Evolutionary conservation across 2,888 invertebrate species (phyloP).

Genomic region (Azorinus chamasolen): DNA sequence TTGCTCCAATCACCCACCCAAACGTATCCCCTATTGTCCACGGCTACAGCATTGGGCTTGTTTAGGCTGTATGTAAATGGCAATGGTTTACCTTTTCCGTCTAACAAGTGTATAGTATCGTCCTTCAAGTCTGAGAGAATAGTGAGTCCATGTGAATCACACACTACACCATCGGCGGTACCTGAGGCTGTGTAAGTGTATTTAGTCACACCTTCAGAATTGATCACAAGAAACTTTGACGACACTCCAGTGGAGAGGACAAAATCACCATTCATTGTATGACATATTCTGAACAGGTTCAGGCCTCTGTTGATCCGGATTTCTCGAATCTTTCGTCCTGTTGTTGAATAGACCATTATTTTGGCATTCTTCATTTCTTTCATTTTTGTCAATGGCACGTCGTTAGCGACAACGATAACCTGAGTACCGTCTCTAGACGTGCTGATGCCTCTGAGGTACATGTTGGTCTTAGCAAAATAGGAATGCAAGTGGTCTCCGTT

Average conservation of each 20-base stretch:
- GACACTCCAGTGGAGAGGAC: conserved; percentile 54
- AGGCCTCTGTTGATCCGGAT: conserved; percentile 50
- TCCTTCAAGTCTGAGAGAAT: conserved; percentile 56
- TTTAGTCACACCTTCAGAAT: conserved; percentile 43
- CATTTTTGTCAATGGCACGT: conserved; percentile 52
- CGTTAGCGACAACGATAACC: conserved; percentile 56
- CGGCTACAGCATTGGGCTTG: conserved; percentile 60
- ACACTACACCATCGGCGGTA: conserved; percentile 53
- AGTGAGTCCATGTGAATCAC: conserved; percentile 57
- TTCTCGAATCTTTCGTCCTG: conserved; percentile 48
- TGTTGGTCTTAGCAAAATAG: conserved; percentile 57
- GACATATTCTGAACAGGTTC: conserved; percentile 47
- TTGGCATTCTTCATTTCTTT: conserved; percentile 45
- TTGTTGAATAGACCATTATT: conserved; percentile 42
- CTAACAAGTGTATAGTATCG: conserved; percentile 58
- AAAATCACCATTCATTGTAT: conserved; percentile 57
- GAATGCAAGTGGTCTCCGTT: conserved; percentile 34
- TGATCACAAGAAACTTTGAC: conserved; percentile 51
- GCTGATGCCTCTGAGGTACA: conserved; percentile 53
- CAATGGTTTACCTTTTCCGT: conserved; percentile 58
- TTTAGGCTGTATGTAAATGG: conserved; percentile 60
- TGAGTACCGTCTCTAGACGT: conserved; percentile 51
- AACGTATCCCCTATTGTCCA: conserved; percentile 55
- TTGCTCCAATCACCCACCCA: conserved; percentile 58
- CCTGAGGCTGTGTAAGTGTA: conserved; percentile 61